Conservation (phyloP, 2,797 vertebrate genomes). For the Poeciliopsis infans region DNA sequence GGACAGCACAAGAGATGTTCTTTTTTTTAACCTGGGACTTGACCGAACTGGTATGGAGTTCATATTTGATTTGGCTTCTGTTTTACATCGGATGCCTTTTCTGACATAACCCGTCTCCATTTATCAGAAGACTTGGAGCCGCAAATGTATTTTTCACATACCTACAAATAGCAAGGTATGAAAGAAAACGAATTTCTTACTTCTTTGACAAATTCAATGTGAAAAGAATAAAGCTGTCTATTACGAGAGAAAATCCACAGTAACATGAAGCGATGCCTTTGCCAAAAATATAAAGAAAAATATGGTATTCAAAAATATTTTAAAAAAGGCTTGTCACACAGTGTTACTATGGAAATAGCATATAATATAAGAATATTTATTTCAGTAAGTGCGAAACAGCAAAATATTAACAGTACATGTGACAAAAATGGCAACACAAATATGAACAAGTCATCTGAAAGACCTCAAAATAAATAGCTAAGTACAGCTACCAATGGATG, state of each 20-base stretch:
- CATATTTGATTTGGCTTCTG: background rate
- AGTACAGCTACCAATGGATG: conserved; percentile 77
- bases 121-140: background rate
- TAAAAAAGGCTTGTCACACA: conserved; percentile 36
- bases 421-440: conserved; percentile 70
- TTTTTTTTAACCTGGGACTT: background rate
- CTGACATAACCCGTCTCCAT: background rate
- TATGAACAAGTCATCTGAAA: conserved; percentile 73
- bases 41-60: background rate
- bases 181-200: background rate
- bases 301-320: background rate
- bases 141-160: background rate
- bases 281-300: background rate
- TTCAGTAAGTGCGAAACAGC: conserved; percentile 86
- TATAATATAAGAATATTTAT: conserved; percentile 89
- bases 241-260: background rate
- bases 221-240: background rate
- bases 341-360: conserved; percentile 69
- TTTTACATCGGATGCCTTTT: background rate
- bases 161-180: background rate
- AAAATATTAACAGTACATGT: conserved; percentile 80
- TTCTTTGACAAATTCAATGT: background rate
- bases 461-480: conserved; percentile 83
- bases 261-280: background rate
- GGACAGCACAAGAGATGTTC: background rate